Evolutionary conservation across 1,140 invertebrate genomes (phyloP).

Genomic region (Cepaea nemoralis): DNA sequence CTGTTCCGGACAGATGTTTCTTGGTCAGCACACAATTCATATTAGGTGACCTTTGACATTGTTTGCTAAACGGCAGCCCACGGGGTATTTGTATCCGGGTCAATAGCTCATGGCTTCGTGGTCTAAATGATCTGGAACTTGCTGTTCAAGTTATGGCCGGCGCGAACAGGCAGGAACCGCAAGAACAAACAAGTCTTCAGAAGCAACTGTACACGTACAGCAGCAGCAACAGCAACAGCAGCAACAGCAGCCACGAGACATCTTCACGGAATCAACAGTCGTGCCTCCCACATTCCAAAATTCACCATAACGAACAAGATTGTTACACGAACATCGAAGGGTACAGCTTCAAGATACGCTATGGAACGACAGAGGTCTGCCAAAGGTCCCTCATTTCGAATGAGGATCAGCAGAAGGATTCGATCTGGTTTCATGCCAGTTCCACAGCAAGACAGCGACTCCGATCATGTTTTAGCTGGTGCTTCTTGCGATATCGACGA

Average conservation of each 20-base stretch:
- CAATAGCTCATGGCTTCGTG: slow-evolving; percentile 5
- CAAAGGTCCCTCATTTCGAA: slow-evolving; percentile 19
- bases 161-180: not conserved
- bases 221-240: not conserved
- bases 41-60: too few species aligned
- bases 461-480: not conserved
- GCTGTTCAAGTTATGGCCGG: slow-evolving; percentile 19
- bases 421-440: slow-evolving; percentile 25
- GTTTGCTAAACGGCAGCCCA: too few species aligned
- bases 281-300: not conserved
- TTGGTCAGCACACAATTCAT: too few species aligned
- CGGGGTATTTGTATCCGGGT: not conserved
- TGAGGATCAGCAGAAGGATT: slow-evolving; percentile 21
- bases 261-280: not conserved
- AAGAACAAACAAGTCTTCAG: not conserved
- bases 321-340: not conserved
- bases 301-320: not conserved
- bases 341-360: not conserved
- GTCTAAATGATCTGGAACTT: slow-evolving; percentile 29
- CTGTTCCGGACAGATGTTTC: too few species aligned
- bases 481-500: not conserved
- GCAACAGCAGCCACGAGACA: not conserved
- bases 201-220: not conserved
- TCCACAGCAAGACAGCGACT: slow-evolving; percentile 26
- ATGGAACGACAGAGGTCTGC: slow-evolving; percentile 27